Base-by-base conservation (phyloP, 2,113 vertebrate species). In the Pelecanus crispus region DNA sequence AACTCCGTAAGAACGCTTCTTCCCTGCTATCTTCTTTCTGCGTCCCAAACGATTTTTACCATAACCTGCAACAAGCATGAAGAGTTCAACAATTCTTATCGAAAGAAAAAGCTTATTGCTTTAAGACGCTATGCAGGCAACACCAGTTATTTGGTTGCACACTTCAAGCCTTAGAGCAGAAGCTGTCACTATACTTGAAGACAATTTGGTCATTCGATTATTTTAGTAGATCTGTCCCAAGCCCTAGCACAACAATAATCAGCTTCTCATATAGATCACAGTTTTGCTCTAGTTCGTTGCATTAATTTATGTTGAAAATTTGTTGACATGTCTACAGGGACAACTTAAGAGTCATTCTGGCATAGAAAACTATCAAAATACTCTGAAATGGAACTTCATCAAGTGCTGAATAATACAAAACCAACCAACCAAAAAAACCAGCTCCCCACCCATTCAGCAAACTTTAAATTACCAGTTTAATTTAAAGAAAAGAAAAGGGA, bases 1-100 rank as follows among this genome's bases (percentile, higher is more conserved):
- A 36, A 99, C 98, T 90, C 99, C 98, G 0, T 99, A 99, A 77
- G 98, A 97, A 56, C 98, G 98, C 55, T 98, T 98, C 87, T 98
- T 98, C 62, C 97, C 98, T 13, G 97, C 86, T n/a, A 97, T 93
- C 67, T 98, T 72, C 96, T 97, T 98, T 91, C 97, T 96, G 66
- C 81, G 97, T 13, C 96, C 98, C 71, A 98, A 90, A 88, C 90
- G 98, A 81, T 98, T 97, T 75, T 98, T 98, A 82, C 98, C 98
- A 88, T 98, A 98, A 95, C 98, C 98, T 97, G 93, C 18, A 77
- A 94, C 4, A 77, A 82, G 44, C 45, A 78, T 5, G 12, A 36
- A 63, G n/a, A 65, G 56, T 31, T 77, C 70, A 79, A 59, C 32
- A 40, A 32, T 12, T 59, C 8, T 2, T 55, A 56, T 1, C 36